Evolutionary conservation across 2,797 vertebrate species (phyloP).

Genomic region (Melopsittacus undulatus): DNA sequence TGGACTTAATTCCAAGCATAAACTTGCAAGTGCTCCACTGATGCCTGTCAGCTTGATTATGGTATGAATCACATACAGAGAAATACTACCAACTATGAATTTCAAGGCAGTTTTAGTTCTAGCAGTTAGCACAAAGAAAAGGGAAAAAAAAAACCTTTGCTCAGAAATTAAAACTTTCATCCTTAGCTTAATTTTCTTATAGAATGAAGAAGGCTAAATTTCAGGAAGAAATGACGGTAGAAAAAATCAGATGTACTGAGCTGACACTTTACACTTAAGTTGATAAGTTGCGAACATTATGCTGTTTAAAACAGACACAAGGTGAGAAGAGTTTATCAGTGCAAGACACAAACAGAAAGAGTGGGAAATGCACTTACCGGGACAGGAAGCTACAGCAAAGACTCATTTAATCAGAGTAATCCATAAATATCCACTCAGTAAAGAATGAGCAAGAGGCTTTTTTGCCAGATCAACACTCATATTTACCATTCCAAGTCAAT

Average conservation of each 20-base stretch:
- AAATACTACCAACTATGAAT: not conserved
- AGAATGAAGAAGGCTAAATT: not conserved
- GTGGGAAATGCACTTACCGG: not conserved
- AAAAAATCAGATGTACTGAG: not conserved
- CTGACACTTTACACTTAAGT: not conserved
- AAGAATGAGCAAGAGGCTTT: constrained; percentile 9
- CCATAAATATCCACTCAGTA: not conserved
- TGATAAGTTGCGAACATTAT: not conserved
- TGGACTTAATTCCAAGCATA: constrained; percentile 11
- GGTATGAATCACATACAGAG: not conserved
- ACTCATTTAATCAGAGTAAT: not conserved
- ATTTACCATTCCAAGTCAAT: constrained; percentile 1
- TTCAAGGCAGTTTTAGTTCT: not conserved
- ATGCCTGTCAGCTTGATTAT: constrained; percentile 10
- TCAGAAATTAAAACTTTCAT: not conserved
- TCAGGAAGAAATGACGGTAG: not conserved
- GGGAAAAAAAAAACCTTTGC: not conserved
- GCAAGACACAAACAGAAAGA: not conserved
- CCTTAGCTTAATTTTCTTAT: not conserved
- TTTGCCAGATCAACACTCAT: not conserved
- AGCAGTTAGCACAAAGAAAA: not conserved
- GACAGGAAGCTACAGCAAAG: not conserved
- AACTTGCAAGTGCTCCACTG: not conserved
- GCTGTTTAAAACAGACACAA: not conserved
- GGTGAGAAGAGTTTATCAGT: not conserved